Evolutionary conservation across 2,113 vertebrate species (phyloP).

Genomic region (Silurus asotus): DNA sequence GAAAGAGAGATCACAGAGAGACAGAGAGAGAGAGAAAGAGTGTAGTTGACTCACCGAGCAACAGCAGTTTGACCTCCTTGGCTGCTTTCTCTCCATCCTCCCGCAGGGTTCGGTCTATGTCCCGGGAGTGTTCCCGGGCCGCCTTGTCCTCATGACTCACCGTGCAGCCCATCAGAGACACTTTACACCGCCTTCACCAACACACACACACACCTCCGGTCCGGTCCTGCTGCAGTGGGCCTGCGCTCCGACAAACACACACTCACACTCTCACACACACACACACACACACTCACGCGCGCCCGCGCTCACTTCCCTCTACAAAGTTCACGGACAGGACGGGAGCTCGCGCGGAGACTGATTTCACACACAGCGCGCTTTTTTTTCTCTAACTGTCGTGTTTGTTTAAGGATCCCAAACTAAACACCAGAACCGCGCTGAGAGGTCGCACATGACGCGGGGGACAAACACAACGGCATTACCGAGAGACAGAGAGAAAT

Average conservation of each 20-base stretch:
- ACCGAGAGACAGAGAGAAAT: neutral
- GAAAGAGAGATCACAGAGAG: neutral
- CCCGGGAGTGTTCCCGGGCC: slow-evolving; percentile 88
- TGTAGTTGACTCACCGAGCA: slow-evolving; percentile 79
- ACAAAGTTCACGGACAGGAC: neutral
- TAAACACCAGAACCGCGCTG: slow-evolving; percentile 25
- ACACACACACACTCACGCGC: neutral
- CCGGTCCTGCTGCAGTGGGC: too few species aligned
- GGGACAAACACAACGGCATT: neutral
- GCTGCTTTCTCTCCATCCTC: slow-evolving; percentile 94
- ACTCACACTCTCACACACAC: neutral
- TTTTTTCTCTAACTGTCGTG: neutral
- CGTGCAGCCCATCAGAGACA: slow-evolving; percentile 84
- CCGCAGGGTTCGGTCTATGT: slow-evolving; percentile 91
- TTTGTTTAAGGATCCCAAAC: slow-evolving; percentile 21
- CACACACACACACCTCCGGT: neutral
- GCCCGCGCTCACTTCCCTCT: neutral
- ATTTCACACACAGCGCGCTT: too few species aligned
- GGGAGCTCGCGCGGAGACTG: neutral
- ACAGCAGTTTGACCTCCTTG: slow-evolving; percentile 91
- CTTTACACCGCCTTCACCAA: neutral
- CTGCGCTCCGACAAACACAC: neutral
- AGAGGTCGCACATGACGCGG: slow-evolving; percentile 45
- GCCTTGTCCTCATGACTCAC: slow-evolving; percentile 95
- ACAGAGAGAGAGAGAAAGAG: neutral